These are phyloP conservation scores for Bolinopsis microptera DNA, from an alignment of 37 sponge, comb jelly and placozoan species.

Conservation along the genomic window DNA sequence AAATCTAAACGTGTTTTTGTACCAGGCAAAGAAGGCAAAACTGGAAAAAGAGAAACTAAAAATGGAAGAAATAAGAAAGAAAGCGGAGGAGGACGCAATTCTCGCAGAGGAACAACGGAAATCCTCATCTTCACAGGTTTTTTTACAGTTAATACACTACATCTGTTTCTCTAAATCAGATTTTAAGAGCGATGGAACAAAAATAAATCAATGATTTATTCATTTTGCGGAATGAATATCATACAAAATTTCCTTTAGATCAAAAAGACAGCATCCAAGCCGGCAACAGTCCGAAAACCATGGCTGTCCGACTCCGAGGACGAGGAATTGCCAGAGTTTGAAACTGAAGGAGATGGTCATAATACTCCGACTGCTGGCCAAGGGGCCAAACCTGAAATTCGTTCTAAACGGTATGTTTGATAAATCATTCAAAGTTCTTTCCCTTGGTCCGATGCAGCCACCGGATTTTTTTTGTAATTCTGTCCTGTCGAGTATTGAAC, in stretches of 20 bases:
- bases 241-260: too few species aligned
- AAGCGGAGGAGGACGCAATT: slow-evolving; percentile 1
- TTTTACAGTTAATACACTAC: not conserved
- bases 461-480: too few species aligned
- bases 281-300: not conserved
- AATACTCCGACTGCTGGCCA: not conserved
- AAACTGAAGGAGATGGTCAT: not conserved
- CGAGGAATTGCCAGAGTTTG: not conserved
- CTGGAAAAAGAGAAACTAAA: not conserved
- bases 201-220: too few species aligned
- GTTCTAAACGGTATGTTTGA: not conserved
- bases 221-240: too few species aligned
- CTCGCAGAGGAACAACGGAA: not conserved
- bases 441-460: too few species aligned
- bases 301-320: slow-evolving; percentile 10
- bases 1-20: not conserved
- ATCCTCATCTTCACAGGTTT: not conserved
- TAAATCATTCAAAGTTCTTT: too few species aligned
- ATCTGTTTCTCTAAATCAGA: not conserved
- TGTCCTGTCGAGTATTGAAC: too few species aligned
- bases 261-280: not conserved
- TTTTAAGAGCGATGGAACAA: not conserved
- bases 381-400: not conserved
- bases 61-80: slow-evolving; percentile 10
- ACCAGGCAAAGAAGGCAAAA: not conserved